Base-by-base conservation (phyloP, 1,140 invertebrate genomes). In the Drosophila seguyi region DNA sequence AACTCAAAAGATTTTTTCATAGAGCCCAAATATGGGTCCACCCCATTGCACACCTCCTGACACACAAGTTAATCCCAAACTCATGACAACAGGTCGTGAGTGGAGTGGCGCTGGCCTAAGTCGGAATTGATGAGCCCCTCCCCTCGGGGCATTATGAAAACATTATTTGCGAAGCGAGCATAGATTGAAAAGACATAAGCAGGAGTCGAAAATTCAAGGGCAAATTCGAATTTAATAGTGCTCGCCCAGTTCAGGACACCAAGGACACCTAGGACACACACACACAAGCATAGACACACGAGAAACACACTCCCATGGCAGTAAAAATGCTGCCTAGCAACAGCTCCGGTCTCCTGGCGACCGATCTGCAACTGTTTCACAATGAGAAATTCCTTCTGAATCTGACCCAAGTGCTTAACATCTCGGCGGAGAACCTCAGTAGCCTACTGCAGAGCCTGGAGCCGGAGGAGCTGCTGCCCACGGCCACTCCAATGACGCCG, bases 351-450 rank as follows among this genome's bases (percentile, higher is more conserved):
- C 38, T 31, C 44, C 39, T 68, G 76, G 27, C 75, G 56, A 38
- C 34, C 36, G 86, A 90, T 31, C 59, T 84, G 22, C 81, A 73
- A 44, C 39, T 91, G 60, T 66, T 91, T 61, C 85, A 90, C 50
- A 90, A 79, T 66, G 88, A 92, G 41, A 90, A 90, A 76, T 81
- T 92, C 56, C 59, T 91, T 41, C 55, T 84, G 69, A 92, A 92
- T 75, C 56, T 92, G 61, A 92, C 88, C n/a, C 88, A 92, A 87
- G 79, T 81, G 80, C 62, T 92, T 25, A 92, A 92, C 66, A 92
- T 92, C 44, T 92, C 91, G 13, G 87, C 79, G 34, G 85, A 82
- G 41, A 92, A 92, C 45, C 56, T 92, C 11, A 91, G 88, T 16
- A 90, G 75, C 55, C 71, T 92, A 16, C 57, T 92, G 48, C 81